Evolutionary conservation across 2,888 invertebrate genomes (phyloP).

Genomic region (Bursaphelenchus okinawaensis): DNA sequence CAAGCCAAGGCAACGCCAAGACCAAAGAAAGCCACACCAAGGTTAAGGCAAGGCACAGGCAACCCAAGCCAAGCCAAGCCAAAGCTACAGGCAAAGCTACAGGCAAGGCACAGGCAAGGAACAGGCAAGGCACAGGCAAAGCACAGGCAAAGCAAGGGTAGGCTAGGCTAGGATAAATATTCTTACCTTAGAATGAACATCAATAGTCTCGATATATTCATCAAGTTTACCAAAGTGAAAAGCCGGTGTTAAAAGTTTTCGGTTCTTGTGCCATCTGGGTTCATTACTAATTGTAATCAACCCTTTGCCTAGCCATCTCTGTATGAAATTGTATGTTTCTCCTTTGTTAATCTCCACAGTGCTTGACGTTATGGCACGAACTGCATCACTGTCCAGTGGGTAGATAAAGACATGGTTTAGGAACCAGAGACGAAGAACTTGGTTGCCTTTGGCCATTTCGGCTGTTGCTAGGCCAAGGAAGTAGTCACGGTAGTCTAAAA

Average conservation of each 20-base stretch:
- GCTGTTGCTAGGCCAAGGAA: not conserved
- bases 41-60: no score
- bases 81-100: no score
- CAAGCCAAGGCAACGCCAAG: no score
- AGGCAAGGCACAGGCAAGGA: no score
- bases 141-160: no score
- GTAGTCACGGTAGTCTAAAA: constrained; percentile 1
- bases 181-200: constrained; percentile 9
- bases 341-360: constrained; percentile 9
- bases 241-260: constrained; percentile 9
- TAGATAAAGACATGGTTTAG: not conserved
- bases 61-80: no score
- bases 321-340: constrained; percentile 1
- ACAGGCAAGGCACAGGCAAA: no score
- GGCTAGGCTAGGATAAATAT: no score
- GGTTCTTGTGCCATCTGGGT: not conserved
- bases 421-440: not conserved
- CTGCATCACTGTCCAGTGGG: constrained; percentile 11
- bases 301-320: constrained; percentile 9
- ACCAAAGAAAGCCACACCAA: no score
- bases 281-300: constrained; percentile 7
- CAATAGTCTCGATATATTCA: constrained; percentile 8
- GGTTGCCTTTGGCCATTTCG: not conserved
- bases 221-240: constrained; percentile 12
- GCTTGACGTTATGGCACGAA: constrained; percentile 8